A percentile compares a stretch with the other conserved stretches of the same genome.
phyloP scores from a whole-genome alignment of 2,888 invertebrate species.

The Anodontia alba region DNA sequence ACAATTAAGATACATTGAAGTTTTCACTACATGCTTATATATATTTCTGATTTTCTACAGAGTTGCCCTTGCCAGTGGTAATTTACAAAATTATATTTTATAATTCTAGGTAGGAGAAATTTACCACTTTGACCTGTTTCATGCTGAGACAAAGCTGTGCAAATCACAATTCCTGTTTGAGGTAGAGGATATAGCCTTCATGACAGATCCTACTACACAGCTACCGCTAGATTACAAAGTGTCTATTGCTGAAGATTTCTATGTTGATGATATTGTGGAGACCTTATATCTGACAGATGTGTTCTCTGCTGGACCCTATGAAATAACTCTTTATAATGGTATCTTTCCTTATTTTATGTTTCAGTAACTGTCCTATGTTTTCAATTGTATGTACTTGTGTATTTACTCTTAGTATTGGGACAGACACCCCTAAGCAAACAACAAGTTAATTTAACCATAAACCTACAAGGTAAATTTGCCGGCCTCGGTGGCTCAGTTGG shows the following conservation, averaged over 20 bases:
- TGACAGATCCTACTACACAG: constrained; percentile 57
- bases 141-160: constrained; percentile 73
- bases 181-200: constrained; percentile 69
- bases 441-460: no score
- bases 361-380: no score
- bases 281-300: constrained; percentile 71
- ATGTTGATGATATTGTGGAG: constrained; percentile 71
- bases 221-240: constrained; percentile 71
- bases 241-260: constrained; percentile 72
- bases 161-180: constrained; percentile 72
- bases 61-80: no score
- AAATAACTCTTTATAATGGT: constrained; percentile 52
- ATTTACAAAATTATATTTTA: no score
- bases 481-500: no score
- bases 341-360: neutral
- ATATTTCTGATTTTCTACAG: no score
- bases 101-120: constrained; percentile 54
- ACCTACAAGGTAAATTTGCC: no score
- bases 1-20: no score
- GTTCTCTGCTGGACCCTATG: constrained; percentile 72
- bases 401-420: no score
- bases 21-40: no score
- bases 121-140: constrained; percentile 74
- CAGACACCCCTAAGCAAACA: no score
- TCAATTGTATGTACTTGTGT: no score